Evolutionary conservation across 2,888 invertebrate genomes (phyloP), one percentile per base, ranked within the genome.

Genomic region (Ornithoptera priamus): DNA sequence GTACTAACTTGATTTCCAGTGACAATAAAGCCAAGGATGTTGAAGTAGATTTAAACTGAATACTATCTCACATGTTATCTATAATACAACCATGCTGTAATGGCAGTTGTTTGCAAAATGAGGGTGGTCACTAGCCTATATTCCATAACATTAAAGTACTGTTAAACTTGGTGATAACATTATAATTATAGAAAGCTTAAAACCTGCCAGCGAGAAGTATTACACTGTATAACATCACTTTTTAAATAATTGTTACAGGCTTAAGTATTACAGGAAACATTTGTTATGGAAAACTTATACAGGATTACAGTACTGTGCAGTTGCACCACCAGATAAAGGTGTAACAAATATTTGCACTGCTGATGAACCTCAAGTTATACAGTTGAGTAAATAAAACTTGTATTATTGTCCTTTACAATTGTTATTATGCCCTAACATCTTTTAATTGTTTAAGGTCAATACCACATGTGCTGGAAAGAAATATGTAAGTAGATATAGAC

Each of bases 201-300:
- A 53, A 53, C 53, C 18, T 53, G 53, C n/a, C 6, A n/a, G n/a
- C 53, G 6, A 46, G 15, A 15, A 46, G 46, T 46, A 46, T 46
- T 15, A 12, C 15, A 46, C 46, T 46, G 46, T 53, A 53, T 6
- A 53, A n/a, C 6, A 53, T 53, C 46, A 46, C 0, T 3, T 53
- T 53, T 53, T 22, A 30, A n/a, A 22, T 24, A 56, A 39, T 74
- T 78, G 68, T 92, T 93, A 72, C 86, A 95, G 95, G 74, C 87
- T 94, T 3, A 94, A 94, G 82, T 94, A 94, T 82, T 94, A 94
- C 82, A 92, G 94, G 78, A 97, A 97, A 90, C 96, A 95, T 89
- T 93, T 97, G 62, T 95, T 97, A 85, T 97, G 97, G 96, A 96
- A 95, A 92, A 96, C 97, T 2, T 97, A 97, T 85, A 96, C 97